Conservation (phyloP, 2,113 vertebrate genomes). For the Hystrix brachyura region DNA sequence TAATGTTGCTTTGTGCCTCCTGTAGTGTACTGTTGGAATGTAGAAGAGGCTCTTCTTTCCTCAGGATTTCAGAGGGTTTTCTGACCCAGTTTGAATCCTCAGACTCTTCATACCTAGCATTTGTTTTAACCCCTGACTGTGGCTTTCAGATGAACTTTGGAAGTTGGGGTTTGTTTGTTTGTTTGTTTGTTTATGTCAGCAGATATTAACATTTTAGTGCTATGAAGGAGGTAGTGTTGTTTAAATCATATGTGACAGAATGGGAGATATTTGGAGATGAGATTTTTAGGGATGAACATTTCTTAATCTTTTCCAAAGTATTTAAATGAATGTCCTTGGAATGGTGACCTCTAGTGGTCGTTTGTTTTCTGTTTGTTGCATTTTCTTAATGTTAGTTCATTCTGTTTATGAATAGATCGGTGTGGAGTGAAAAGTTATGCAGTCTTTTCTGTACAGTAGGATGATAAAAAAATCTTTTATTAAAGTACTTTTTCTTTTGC, state of each 20-base stretch:
- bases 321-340: neutral
- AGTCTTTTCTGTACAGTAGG: neutral
- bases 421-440: neutral
- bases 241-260: neutral
- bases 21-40: accelerated
- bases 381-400: neutral
- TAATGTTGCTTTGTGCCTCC: neutral
- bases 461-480: neutral
- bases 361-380: neutral
- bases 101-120: neutral
- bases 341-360: constrained; percentile 52
- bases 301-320: neutral
- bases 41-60: neutral
- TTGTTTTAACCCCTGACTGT: neutral
- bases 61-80: neutral
- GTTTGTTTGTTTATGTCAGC: neutral
- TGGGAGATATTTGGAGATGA: neutral
- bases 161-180: neutral
- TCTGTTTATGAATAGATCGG: neutral
- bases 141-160: neutral
- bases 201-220: neutral
- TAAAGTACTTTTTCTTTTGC: neutral
- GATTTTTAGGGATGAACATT: neutral
- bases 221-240: neutral
- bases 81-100: neutral